Evolutionary conservation across 2,797 vertebrate genomes (phyloP).

Genomic region (Leptatherina wallacei): DNA sequence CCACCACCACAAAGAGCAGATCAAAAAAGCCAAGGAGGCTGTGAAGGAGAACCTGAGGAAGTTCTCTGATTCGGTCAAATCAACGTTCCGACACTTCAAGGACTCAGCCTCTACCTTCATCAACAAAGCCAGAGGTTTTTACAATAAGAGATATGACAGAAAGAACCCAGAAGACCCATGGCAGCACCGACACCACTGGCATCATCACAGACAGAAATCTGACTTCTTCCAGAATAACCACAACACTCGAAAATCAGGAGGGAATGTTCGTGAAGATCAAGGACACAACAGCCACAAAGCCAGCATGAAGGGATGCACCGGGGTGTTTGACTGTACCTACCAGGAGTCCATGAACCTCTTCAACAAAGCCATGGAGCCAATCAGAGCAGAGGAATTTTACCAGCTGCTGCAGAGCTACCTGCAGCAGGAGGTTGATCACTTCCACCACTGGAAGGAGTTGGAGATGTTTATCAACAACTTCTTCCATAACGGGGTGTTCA

Average conservation of each 20-base stretch:
- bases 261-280: slow-evolving; percentile 59
- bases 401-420: slow-evolving; percentile 90
- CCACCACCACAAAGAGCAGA: slow-evolving; percentile 97
- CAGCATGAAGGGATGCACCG: slow-evolving; percentile 83
- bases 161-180: slow-evolving; percentile 73
- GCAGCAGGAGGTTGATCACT: slow-evolving; percentile 89
- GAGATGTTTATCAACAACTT: slow-evolving; percentile 90
- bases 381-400: slow-evolving; percentile 91
- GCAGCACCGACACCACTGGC: slow-evolving; percentile 72
- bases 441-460: slow-evolving; percentile 94
- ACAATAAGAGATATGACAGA: slow-evolving; percentile 67
- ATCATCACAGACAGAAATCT: slow-evolving; percentile 66
- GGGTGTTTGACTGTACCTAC: slow-evolving; percentile 89
- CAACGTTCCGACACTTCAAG: slow-evolving; percentile 94
- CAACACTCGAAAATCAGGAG: slow-evolving; percentile 77
- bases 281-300: slow-evolving; percentile 54
- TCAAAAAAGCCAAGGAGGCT: slow-evolving; percentile 96
- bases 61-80: slow-evolving; percentile 96
- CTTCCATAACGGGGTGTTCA: slow-evolving; percentile 93
- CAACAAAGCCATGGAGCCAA: slow-evolving; percentile 88
- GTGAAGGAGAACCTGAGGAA: slow-evolving; percentile 97
- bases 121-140: slow-evolving; percentile 84
- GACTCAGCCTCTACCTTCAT: slow-evolving; percentile 90
- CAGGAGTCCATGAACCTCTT: slow-evolving; percentile 90
- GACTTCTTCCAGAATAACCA: slow-evolving; percentile 52